Percentiles rank a stretch among this genome's conserved stretches.
phyloP scores from a whole-genome alignment of 2,113 vertebrate genomes.

The Zosterops lateralis region DNA sequence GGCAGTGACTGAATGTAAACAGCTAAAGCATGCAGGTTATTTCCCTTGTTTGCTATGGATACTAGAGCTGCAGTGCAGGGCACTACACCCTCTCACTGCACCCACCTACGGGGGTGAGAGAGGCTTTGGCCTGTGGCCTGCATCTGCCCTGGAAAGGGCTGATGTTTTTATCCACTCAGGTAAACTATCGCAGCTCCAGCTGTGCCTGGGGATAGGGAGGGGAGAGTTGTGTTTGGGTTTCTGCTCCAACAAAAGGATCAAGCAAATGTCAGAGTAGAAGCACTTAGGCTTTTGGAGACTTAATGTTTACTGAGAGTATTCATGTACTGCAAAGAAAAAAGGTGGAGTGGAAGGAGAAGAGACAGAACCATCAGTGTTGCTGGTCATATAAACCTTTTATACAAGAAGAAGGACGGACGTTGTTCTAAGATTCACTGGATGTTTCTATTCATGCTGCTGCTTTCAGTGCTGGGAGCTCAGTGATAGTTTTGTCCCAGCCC shows the following conservation, averaged over 20 bases:
- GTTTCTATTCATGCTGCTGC: background rate
- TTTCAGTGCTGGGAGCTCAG: background rate
- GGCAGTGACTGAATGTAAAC: background rate
- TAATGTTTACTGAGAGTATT: background rate
- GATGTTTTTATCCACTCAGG: background rate
- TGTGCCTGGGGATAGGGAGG: background rate
- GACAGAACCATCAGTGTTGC: background rate
- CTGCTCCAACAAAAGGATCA: background rate
- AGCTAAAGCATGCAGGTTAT: background rate
- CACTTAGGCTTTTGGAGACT: background rate
- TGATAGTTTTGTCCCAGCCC: background rate
- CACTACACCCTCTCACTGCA: background rate
- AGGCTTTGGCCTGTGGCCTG: background rate
- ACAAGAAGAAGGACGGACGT: background rate
- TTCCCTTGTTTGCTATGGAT: background rate
- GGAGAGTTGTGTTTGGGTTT: background rate
- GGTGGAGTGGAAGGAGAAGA: background rate
- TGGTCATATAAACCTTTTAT: background rate
- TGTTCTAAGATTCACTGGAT: background rate
- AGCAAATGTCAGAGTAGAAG: background rate
- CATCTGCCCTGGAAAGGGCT: background rate
- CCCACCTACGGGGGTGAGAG: rapidly evolving
- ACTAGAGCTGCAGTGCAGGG: background rate
- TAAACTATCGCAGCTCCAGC: background rate
- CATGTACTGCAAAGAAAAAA: background rate